A percentile compares a stretch with the other conserved stretches of the same genome.
These are phyloP conservation scores for Pelobates fuscus DNA, from an alignment of 2,113 vertebrate species.

Conservation along the genomic window DNA sequence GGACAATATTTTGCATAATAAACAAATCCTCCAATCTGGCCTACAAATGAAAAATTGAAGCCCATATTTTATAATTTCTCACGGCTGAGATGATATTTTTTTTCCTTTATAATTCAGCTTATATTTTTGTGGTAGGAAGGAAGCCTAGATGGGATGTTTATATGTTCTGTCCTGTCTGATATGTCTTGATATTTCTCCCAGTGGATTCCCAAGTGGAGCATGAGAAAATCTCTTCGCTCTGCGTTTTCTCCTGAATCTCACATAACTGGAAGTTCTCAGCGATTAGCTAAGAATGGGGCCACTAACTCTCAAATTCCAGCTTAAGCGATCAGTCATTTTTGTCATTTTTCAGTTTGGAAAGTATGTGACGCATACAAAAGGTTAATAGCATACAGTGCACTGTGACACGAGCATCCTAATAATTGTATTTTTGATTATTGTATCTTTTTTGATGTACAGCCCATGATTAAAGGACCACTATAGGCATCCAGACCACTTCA, in stretches of 20 bases:
- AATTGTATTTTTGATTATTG: no score
- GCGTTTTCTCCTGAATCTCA: constrained; percentile 22
- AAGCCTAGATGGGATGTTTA: constrained; percentile 44
- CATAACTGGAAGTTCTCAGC: constrained; percentile 44
- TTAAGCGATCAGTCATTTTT: constrained; percentile 27
- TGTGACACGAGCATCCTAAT: no score
- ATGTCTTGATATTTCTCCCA: constrained; percentile 42
- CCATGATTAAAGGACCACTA: no score
- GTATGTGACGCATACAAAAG: constrained; percentile 25
- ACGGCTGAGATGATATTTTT: constrained; percentile 23
- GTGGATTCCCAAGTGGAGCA: constrained; percentile 36
- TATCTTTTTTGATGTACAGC: no score
- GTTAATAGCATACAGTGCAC: constrained; percentile 14
- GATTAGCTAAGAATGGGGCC: constrained; percentile 27
- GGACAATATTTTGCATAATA: constrained; percentile 17
- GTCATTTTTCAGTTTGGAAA: constrained; percentile 37
- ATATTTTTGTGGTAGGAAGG: constrained; percentile 42
- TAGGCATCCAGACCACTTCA: no score
- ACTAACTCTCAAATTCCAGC: constrained; percentile 14
- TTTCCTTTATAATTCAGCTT: constrained; percentile 25
- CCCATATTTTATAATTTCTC: constrained; percentile 38
- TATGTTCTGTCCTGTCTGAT: constrained; percentile 41
- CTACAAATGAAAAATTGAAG: not conserved
- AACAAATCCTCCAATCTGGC: constrained; percentile 20
- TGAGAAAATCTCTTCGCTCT: constrained; percentile 43